A percentile compares a stretch with the other conserved stretches of the same genome.
Conservation (phyloP, 2,113 vertebrate genomes). For the Leptocoma aspasia region DNA sequence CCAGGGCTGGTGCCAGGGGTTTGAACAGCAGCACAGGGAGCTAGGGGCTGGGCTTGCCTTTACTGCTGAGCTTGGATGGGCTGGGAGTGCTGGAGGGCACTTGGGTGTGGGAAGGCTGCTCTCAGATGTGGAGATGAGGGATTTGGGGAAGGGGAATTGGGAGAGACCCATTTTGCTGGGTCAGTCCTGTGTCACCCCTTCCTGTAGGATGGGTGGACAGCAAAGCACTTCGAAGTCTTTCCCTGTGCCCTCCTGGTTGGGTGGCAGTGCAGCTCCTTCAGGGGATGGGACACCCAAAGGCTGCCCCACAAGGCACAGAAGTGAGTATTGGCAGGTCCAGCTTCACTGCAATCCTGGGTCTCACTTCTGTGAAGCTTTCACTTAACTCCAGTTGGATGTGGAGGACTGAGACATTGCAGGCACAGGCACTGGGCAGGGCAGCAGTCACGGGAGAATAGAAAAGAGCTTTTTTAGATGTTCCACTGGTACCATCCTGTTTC, state of each 20-base stretch:
- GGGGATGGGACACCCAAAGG: not conserved
- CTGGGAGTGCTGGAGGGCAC: not conserved
- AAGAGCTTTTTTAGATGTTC: not conserved
- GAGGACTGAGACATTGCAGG: rapidly evolving
- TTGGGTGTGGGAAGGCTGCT: not conserved
- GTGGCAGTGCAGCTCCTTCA: too few species aligned
- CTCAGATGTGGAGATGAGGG: not conserved
- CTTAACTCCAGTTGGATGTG: not conserved
- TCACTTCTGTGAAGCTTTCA: not conserved
- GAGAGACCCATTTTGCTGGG: not conserved
- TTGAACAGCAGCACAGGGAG: not conserved
- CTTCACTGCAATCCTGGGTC: not conserved
- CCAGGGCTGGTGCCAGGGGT: not conserved
- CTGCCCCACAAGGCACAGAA: not conserved
- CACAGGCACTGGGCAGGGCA: not conserved
- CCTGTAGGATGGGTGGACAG: not conserved
- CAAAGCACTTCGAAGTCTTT: not conserved
- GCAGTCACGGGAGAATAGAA: not conserved
- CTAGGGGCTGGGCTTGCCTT: not conserved
- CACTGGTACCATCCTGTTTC: not conserved
- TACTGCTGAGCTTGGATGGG: not conserved
- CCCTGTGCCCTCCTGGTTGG: rapidly evolving
- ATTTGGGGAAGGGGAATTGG: not conserved
- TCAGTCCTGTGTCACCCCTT: not conserved
- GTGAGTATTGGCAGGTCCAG: not conserved